phyloP scores from a whole-genome alignment of 2,797 vertebrate species.

The Crocidura indochinensis region DNA sequence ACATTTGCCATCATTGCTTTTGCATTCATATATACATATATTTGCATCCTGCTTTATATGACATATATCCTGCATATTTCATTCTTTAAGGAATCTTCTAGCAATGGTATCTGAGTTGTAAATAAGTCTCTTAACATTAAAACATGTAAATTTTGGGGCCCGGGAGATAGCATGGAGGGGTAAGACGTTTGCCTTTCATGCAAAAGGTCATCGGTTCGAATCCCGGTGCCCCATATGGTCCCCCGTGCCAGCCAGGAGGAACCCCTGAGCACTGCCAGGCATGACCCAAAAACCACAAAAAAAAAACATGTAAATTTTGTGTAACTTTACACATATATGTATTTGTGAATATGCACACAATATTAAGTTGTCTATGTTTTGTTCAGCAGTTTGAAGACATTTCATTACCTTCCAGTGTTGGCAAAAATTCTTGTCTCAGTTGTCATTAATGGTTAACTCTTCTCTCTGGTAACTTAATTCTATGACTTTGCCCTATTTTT shows the following conservation, averaged over 20 bases:
- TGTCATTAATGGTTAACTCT: conserved; percentile 35
- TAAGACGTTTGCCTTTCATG: no score
- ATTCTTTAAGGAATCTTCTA: conserved; percentile 1
- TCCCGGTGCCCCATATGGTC: no score
- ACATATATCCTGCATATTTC: neutral
- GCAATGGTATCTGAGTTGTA: neutral
- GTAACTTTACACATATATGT: neutral
- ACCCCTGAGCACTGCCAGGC: no score
- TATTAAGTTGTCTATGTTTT: conserved; percentile 39
- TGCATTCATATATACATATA: neutral
- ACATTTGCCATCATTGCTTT: neutral
- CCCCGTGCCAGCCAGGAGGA: no score
- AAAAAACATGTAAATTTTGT: conserved; percentile 1
- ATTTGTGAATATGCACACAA: neutral
- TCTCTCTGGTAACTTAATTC: conserved; percentile 4
- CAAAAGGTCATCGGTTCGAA: no score
- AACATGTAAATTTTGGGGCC: neutral
- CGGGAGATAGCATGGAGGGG: no score
- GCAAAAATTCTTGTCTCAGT: neutral
- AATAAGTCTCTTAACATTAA: neutral
- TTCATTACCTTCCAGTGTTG: neutral
- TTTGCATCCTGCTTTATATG: neutral
- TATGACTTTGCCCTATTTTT: neutral
- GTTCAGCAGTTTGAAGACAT: neutral
- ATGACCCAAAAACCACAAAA: no score